Percentiles rank a stretch among this genome's conserved stretches.
phyloP scores from a whole-genome alignment of 1,140 invertebrate genomes.

The Drosophila subobscura region DNA sequence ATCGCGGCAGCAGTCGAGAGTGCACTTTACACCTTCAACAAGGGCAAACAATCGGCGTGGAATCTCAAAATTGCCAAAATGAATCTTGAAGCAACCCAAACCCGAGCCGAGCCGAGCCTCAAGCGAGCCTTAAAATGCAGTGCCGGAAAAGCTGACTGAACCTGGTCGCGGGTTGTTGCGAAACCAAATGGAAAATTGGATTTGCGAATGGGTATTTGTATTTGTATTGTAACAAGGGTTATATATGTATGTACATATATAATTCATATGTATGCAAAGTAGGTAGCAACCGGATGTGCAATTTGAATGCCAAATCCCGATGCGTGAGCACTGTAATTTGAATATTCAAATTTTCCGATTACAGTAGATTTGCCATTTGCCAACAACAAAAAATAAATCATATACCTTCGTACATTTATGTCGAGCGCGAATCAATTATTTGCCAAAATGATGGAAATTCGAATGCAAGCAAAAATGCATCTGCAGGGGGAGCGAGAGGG shows the following conservation, averaged over 20 bases:
- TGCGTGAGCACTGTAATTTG: slow-evolving; percentile 58
- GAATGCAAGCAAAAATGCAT: slow-evolving; percentile 43
- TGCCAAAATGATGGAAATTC: slow-evolving; percentile 68
- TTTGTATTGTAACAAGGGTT: slow-evolving; percentile 4
- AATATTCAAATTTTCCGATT: slow-evolving; percentile 65
- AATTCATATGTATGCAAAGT: slow-evolving; percentile 45
- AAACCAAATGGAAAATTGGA: slow-evolving; percentile 73
- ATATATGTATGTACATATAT: slow-evolving; percentile 19
- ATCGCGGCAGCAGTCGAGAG: slow-evolving; percentile 22
- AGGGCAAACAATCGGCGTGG: slow-evolving; percentile 4
- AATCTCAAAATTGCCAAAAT: slow-evolving; percentile 6
- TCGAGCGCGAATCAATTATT: slow-evolving; percentile 71
- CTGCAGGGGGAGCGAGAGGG: slow-evolving; percentile 1
- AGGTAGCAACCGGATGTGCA: slow-evolving; percentile 64
- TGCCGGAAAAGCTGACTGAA: too few species aligned
- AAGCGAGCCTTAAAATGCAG: too few species aligned
- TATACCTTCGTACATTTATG: slow-evolving; percentile 20
- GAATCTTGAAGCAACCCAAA: slow-evolving; percentile 7
- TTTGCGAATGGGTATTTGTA: slow-evolving; percentile 19
- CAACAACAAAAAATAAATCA: slow-evolving; percentile 23
- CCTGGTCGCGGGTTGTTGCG: slow-evolving; percentile 19
- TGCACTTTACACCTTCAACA: slow-evolving; percentile 53
- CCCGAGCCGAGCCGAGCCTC: background rate
- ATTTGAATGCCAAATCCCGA: slow-evolving; percentile 37
- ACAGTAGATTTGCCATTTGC: slow-evolving; percentile 3